phyloP scores from a whole-genome alignment of 2,888 invertebrate genomes.

The Corythucha ciliata region DNA sequence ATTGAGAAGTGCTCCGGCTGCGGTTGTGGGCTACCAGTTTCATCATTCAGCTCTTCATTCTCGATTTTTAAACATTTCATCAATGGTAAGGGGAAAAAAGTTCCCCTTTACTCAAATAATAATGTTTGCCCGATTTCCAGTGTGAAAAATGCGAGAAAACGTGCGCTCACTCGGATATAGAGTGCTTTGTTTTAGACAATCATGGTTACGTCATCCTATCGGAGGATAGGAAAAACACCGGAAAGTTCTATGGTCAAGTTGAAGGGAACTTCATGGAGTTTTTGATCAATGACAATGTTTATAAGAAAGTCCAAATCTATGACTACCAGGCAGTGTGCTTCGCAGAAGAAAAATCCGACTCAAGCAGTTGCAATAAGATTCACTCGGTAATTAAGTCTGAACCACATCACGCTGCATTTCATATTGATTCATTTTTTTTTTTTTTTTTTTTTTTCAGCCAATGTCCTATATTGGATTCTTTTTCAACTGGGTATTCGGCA shows the following conservation, averaged over 20 bases:
- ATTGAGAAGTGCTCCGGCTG: conserved; percentile 45
- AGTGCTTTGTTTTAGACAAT: conserved; percentile 89
- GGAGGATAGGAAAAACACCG: conserved; percentile 60
- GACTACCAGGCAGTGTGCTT: conserved; percentile 89
- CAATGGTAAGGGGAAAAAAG: conserved; percentile 45
- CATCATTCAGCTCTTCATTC: conserved; percentile 64
- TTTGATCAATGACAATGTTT: conserved; percentile 64
- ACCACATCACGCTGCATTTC: background rate
- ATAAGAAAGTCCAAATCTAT: conserved; percentile 60
- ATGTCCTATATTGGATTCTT: conserved; percentile 49
- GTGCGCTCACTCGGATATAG: conserved; percentile 79
- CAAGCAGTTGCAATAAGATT: conserved; percentile 45
- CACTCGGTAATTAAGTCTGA: conserved; percentile 23
- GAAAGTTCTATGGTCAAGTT: conserved; percentile 79
- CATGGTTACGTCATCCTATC: conserved; percentile 85
- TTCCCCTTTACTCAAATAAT: background rate
- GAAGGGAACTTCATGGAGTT: conserved; percentile 54
- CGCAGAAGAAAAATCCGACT: conserved; percentile 47
- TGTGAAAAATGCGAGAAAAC: conserved; percentile 31
- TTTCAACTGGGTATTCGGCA: conserved; percentile 44
- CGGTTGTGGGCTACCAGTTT: conserved; percentile 64
- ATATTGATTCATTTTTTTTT: background rate
- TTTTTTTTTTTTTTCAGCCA: conserved; percentile 42
- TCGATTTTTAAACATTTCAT: conserved; percentile 71
- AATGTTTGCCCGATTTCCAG: conserved; percentile 16